Evolutionary conservation across 2,797 vertebrate genomes (phyloP), one percentile per base, ranked within the genome.

Genomic region (Gymnodraco acuticeps): DNA sequence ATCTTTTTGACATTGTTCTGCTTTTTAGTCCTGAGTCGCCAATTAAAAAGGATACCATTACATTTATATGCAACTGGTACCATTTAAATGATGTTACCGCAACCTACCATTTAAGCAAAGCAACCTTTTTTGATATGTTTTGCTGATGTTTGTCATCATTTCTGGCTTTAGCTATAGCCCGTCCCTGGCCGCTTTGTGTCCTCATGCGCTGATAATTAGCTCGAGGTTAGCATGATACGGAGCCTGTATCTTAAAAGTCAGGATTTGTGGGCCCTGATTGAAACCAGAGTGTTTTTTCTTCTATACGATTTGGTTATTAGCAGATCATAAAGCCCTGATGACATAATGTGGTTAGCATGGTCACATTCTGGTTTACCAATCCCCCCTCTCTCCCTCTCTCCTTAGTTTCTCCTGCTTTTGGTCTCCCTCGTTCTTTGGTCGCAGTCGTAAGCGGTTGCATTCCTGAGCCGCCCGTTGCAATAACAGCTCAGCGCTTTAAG

Each of bases 401-500:
- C 16, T 52, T 75, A 53, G 60, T 50, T 70, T 61, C 66, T 53
- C 72, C 78, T 65, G 67, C 68, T 72, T 52, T 77, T 42, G 4
- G 56, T 81, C 61, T 74, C 70, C 52, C 64, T 80, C 45, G 17
- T 67, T 87, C 86, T 82, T 66, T 82, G 87, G 90, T 91, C 42
- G n/a, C 46, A 72, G 80, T 31, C 83, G 83, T 83, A 82, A 85
- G 82, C 41, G 74, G 85, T 85, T 63, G 73, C 90, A 94, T 94
- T 94, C 91, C 92, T 86, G 70, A 77, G 85, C 88, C 83, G 73
- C 91, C 90, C 84, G 71, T 92, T 93, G 90, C 88, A 95, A 94
- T 94, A 94, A 94, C 92, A 93, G 87, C 89, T 88, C 88, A 84
- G 90, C 79, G 84, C 90, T 94, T 93, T 90, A 93, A 93, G 93